Percentiles rank a stretch among this genome's conserved stretches.
Evolutionary conservation across 2,113 vertebrate genomes (phyloP).

Genomic region (Phocoena sinus): DNA sequence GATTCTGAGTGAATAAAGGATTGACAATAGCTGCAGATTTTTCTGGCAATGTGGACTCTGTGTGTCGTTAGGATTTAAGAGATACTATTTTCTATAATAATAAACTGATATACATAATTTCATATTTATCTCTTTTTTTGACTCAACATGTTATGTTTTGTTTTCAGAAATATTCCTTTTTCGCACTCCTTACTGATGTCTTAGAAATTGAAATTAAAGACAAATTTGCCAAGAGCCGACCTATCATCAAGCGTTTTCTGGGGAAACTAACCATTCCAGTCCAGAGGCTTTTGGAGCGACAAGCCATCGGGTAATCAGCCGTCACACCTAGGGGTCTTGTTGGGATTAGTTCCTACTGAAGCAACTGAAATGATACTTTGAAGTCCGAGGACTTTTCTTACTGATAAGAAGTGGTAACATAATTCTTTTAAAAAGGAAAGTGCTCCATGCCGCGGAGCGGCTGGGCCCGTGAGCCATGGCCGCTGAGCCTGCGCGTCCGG

Average conservation of each 20-base stretch:
- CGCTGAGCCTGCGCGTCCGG: too few relatives aligned
- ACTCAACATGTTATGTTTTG: conserved; percentile 65
- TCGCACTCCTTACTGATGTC: conserved; percentile 97
- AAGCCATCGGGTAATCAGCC: conserved; percentile 89
- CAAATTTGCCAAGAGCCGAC: conserved; percentile 99
- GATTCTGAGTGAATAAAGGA: neutral
- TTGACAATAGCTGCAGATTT: neutral
- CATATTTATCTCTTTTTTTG: neutral
- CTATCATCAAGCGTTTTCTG: conserved; percentile 98
- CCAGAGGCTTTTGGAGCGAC: conserved; percentile 94
- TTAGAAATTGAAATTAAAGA: conserved; percentile 99
- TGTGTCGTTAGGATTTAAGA: neutral
- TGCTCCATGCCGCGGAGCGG: neutral
- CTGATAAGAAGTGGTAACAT: neutral
- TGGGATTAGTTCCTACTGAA: neutral
- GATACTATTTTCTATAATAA: neutral
- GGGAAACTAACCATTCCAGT: conserved; percentile 97
- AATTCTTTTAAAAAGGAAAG: neutral
- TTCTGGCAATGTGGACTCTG: neutral
- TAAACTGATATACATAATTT: neutral
- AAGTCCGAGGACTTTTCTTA: neutral
- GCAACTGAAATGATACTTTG: neutral
- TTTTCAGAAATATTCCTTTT: conserved; percentile 97
- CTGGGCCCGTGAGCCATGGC: too few relatives aligned
- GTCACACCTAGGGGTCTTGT: neutral